Evolutionary conservation across 2,797 vertebrate species (phyloP).

Genomic region (Rhynchonycteris naso): DNA sequence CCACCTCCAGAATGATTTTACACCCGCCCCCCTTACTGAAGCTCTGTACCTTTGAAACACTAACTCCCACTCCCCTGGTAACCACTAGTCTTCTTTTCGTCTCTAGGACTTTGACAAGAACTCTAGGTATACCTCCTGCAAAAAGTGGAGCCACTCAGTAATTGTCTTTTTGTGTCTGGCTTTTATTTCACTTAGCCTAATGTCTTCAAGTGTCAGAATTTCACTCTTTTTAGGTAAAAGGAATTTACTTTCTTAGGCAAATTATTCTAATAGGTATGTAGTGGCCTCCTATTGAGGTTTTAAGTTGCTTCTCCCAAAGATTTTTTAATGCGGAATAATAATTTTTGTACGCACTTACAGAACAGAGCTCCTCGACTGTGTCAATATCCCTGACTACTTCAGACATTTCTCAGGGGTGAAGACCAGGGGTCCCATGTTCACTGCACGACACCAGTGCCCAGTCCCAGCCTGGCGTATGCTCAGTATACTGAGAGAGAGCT

Average conservation of each 20-base stretch:
- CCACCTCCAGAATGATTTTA: background rate
- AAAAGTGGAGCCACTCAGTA: fast-evolving
- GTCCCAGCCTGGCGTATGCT: background rate
- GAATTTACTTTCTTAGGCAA: background rate
- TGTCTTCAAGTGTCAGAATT: background rate
- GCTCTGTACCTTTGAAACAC: background rate
- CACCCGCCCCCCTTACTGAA: background rate
- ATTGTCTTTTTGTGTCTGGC: background rate
- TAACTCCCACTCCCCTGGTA: fast-evolving
- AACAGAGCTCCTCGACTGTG: background rate
- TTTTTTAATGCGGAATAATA: background rate
- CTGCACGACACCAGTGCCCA: fast-evolving
- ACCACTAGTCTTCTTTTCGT: fast-evolving
- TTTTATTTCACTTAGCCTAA: background rate
- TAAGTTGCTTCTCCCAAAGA: background rate
- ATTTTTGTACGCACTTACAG: too few species aligned
- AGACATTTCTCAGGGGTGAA: background rate
- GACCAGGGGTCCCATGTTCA: background rate
- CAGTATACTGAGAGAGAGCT: background rate
- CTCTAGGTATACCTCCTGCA: background rate
- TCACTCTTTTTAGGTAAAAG: background rate
- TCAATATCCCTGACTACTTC: background rate
- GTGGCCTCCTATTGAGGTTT: background rate
- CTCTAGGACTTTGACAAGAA: background rate
- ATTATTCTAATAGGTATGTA: background rate